Evolutionary conservation across 2,888 invertebrate genomes (phyloP), one percentile per base, ranked within the genome.

Genomic region (Leptopilina myrica): DNA sequence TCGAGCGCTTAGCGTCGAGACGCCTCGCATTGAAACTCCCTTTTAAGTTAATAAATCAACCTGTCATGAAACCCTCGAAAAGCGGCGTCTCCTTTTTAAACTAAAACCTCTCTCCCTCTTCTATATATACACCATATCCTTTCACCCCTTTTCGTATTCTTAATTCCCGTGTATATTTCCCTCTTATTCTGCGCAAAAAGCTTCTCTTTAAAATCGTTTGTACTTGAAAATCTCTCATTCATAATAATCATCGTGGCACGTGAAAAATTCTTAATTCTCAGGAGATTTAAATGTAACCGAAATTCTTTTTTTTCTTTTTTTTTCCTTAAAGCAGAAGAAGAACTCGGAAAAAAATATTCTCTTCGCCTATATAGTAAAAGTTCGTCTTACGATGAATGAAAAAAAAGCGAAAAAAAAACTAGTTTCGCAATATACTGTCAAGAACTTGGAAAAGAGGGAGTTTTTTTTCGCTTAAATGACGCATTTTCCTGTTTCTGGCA

Each of bases 381-480:
- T 62, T 62, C 6, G 62, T 20, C 20, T 62, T 62, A 20, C 62
- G 49, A 49, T 49, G 49, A 49, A 43, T 43, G 7, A 43, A 8
- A 43, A 33, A 33, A 26, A 26, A 26, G 3, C n/a, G 1, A 11
- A 49, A 49, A 49, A 62, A 62, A 62, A 20, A 62, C 20, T 62
- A 20, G 8, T 8, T 62, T 56, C 56, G 56, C 56, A n/a, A 49
- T 12, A 14, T 14, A 49, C 26, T 43, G 3, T 69, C 14, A 49
- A 46, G n/a, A 69, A 69, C 69, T 69, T 14, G 7, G 49, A 14
- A 66, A 69, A 26, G 49, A 69, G 53, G 43, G 26, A 62, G 81
- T 79, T 83, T 49, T 79, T 83, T 49, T 83, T 80, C 79, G 73
- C 73, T 79, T 78, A 83, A 79, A 81, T 83, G 79, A 78, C 69